These are phyloP conservation scores for Galerucella nymphaeae DNA, from an alignment of 2,888 invertebrate genomes.

Conservation along the genomic window DNA sequence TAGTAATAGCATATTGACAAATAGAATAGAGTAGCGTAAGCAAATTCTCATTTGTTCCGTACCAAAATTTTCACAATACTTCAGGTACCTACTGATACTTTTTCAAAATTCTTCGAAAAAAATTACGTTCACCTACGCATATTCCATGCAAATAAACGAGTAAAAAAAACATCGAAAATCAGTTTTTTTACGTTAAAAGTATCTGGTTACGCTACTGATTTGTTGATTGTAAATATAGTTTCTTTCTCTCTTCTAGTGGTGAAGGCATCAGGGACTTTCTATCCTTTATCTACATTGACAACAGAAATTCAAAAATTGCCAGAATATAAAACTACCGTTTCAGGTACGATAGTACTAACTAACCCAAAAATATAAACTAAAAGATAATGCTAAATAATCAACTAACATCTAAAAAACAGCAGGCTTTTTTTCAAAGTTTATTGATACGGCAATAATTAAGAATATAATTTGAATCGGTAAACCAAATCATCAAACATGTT, in stretches of 20 bases:
- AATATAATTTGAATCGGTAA: too few species aligned
- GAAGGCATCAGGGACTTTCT: slow-evolving; percentile 93
- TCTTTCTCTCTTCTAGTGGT: slow-evolving; percentile 77
- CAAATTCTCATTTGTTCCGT: background rate
- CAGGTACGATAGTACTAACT: slow-evolving; percentile 66
- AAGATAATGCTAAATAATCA: slow-evolving; percentile 12
- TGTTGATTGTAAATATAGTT: slow-evolving; percentile 51
- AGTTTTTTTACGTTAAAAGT: slow-evolving; percentile 12
- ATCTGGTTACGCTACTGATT: slow-evolving; percentile 40
- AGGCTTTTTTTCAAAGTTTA: background rate
- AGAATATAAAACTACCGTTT: slow-evolving; percentile 67
- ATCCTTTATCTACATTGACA: slow-evolving; percentile 78
- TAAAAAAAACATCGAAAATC: background rate
- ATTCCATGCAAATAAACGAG: background rate
- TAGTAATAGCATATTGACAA: slow-evolving; percentile 5
- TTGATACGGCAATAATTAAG: too few species aligned
- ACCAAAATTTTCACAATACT: background rate
- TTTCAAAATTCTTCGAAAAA: background rate
- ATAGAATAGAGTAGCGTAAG: background rate
- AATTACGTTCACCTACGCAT: background rate
- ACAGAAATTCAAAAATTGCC: slow-evolving; percentile 67
- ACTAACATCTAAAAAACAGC: slow-evolving; percentile 16
- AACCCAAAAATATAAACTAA: slow-evolving; percentile 42
- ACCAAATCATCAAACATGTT: background rate
- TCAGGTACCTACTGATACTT: too few species aligned